Conservation (phyloP, 2,888 invertebrate species). For the Drosophila cognata region DNA sequence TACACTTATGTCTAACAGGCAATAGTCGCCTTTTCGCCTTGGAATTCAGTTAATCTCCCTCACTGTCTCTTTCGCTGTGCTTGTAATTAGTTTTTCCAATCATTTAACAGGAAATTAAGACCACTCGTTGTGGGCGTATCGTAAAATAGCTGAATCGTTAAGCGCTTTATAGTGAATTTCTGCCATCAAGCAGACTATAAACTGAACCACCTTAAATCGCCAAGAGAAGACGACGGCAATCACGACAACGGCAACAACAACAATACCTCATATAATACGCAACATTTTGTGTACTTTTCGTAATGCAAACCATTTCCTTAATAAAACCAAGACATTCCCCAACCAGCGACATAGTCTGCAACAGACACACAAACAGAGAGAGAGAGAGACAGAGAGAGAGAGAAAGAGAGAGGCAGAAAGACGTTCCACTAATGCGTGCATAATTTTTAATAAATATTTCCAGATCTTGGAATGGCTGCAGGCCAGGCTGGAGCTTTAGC, state of each 20-base stretch:
- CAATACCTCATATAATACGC: slow-evolving; percentile 56
- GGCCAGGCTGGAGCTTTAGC: slow-evolving; percentile 19
- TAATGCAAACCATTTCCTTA: slow-evolving; percentile 74
- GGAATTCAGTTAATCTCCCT: neutral
- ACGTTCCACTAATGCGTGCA: slow-evolving; percentile 74
- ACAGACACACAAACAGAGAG: neutral
- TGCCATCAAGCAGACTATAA: slow-evolving; percentile 68
- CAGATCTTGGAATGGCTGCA: slow-evolving; percentile 66
- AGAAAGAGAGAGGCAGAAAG: slow-evolving; percentile 11
- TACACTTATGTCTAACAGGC: slow-evolving; percentile 11
- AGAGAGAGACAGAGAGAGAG: neutral
- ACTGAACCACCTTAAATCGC: slow-evolving; percentile 51
- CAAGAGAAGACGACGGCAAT: slow-evolving; percentile 26
- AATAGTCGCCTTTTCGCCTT: slow-evolving; percentile 1
- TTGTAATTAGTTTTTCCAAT: slow-evolving; percentile 67
- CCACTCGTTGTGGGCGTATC: slow-evolving; percentile 61
- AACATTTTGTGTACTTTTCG: slow-evolving; percentile 73
- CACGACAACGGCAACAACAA: slow-evolving; percentile 36
- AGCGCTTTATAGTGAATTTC: slow-evolving; percentile 62
- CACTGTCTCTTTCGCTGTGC: neutral
- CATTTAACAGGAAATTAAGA: slow-evolving; percentile 68
- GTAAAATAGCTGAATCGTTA: slow-evolving; percentile 44
- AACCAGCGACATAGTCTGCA: slow-evolving; percentile 10
- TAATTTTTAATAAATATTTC: slow-evolving; percentile 81
- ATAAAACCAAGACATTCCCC: slow-evolving; percentile 54